phyloP scores from a whole-genome alignment of 2,797 vertebrate genomes.

The Acrossocheilus fasciatus region DNA sequence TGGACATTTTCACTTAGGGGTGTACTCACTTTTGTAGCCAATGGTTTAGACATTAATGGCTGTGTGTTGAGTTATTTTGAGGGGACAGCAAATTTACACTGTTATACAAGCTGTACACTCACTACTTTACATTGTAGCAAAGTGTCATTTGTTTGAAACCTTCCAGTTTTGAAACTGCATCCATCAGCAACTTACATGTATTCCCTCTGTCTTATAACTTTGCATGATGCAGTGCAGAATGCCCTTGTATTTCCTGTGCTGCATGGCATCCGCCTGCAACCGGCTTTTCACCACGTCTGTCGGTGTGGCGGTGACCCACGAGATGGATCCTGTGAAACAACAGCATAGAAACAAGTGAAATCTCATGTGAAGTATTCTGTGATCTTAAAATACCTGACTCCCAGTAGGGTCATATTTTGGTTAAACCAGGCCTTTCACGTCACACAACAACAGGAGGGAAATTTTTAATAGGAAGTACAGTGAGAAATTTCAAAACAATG shows the following conservation, averaged over 20 bases:
- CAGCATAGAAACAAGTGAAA: not conserved
- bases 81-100: too few relatives aligned
- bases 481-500: not conserved
- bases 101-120: too few relatives aligned
- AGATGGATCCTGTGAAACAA: slow-evolving; percentile 86
- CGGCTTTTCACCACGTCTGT: slow-evolving; percentile 96
- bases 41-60: too few relatives aligned
- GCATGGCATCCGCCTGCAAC: slow-evolving; percentile 91
- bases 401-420: not conserved
- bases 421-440: not conserved
- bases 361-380: not conserved
- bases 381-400: not conserved
- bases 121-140: too few relatives aligned
- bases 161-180: not conserved
- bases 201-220: slow-evolving; percentile 91
- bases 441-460: too few relatives aligned
- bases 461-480: not conserved
- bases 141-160: not conserved
- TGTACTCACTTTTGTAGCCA: too few relatives aligned
- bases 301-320: slow-evolving; percentile 93
- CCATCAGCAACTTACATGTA: slow-evolving; percentile 82
- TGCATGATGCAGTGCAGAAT: slow-evolving; percentile 88
- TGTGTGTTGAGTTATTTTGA: too few relatives aligned
- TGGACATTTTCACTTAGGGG: too few relatives aligned
- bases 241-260: slow-evolving; percentile 89